Conservation (phyloP, 2,888 invertebrate species). For the Eulithis testata region DNA sequence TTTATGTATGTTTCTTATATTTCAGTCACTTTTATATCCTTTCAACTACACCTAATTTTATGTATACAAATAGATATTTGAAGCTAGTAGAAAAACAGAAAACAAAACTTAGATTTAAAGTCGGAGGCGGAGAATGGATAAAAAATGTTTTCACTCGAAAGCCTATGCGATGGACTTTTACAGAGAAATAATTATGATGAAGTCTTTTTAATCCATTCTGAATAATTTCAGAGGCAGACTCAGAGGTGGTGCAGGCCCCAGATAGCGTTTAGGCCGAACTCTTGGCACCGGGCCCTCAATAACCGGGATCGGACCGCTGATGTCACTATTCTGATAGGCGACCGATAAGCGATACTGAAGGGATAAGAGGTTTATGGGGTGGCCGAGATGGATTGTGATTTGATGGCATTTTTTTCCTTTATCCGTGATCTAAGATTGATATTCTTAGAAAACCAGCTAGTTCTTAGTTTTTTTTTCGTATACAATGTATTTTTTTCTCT, state of each 20-base stretch:
- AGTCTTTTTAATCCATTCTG: constrained; percentile 54
- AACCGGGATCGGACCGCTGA: constrained; percentile 44
- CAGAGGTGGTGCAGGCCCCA: constrained; percentile 50
- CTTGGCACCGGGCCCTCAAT: constrained; percentile 68
- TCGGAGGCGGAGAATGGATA: no score
- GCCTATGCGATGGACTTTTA: no score
- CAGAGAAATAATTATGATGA: constrained; percentile 1
- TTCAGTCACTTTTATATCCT: no score
- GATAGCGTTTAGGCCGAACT: constrained; percentile 68
- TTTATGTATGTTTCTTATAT: no score
- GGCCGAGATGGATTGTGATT: constrained; percentile 17
- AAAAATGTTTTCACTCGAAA: no score
- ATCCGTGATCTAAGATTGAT: constrained; percentile 5
- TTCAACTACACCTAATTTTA: no score
- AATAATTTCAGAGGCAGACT: constrained; percentile 58
- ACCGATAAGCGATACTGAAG: constrained; percentile 27
- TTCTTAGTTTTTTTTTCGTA: no score
- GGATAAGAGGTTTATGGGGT: constrained; percentile 22
- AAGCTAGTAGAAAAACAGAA: no score
- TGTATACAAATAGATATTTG: no score
- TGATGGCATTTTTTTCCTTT: constrained; percentile 11
- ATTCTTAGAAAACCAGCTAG: neutral
- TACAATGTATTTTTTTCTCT: no score
- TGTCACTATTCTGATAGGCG: constrained; percentile 44
- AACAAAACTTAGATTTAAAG: no score